Evolutionary conservation across 2,113 vertebrate species (phyloP).

Genomic region (Campylomormyrus numenius): DNA sequence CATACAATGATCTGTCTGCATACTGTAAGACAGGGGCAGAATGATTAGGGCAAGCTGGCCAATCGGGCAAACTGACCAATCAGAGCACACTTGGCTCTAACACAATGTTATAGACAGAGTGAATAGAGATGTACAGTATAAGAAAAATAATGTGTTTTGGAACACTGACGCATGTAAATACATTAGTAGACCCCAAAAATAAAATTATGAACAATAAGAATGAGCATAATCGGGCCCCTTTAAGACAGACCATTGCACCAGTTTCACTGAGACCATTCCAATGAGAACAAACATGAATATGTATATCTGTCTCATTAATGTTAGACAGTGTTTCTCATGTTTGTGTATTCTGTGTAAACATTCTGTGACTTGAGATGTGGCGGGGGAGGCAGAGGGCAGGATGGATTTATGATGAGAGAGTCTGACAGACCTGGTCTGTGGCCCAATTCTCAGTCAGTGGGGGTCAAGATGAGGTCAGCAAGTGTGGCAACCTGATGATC

Average conservation of each 20-base stretch:
- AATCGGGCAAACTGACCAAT: neutral
- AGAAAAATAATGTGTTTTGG: neutral
- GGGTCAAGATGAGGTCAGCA: too few relatives aligned
- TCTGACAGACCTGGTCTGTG: too few relatives aligned
- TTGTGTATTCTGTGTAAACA: neutral
- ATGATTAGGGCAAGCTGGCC: neutral
- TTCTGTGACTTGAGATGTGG: neutral
- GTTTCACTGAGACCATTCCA: neutral
- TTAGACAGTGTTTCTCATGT: neutral
- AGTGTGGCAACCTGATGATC: too few relatives aligned
- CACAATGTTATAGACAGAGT: neutral
- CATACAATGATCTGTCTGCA: neutral
- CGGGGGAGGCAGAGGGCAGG: neutral
- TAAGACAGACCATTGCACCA: neutral
- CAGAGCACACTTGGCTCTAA: neutral
- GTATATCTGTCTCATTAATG: neutral
- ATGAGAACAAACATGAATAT: neutral
- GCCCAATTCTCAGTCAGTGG: too few relatives aligned
- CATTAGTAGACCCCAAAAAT: neutral
- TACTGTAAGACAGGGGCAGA: neutral
- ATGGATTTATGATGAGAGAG: neutral
- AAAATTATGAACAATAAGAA: neutral
- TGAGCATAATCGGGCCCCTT: neutral
- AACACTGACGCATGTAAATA: neutral
- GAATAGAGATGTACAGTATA: neutral